Evolutionary conservation across 2,113 vertebrate species (phyloP), one percentile per base, ranked within the genome.

Genomic region (Marmota monax): DNA sequence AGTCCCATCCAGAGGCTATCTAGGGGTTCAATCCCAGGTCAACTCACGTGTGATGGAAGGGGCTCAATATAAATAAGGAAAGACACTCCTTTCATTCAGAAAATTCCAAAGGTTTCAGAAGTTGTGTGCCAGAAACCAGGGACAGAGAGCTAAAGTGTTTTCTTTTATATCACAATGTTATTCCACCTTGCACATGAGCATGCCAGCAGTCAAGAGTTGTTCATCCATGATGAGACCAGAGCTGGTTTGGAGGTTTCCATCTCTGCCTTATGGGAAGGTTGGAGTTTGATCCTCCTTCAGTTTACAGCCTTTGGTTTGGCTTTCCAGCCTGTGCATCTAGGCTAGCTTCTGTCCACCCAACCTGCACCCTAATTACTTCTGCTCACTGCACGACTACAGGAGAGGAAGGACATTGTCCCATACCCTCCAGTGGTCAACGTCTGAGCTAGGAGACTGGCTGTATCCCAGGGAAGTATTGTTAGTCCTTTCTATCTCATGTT

Each of bases 401-500:
- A 56, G 7, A 61, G 6, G 3, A 8, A 53, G 4, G 45, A 7
- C 32, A 27, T 2, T 70, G 0, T 32, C 27, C n/a, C 20, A 85
- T n/a, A 1, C 32, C 16, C 72, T 32, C 4, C 0, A 1, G 11
- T 37, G 34, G 34, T 5, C 18, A 42, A 3, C 39, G 63, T 61
- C 37, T 51, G 48, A 67, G 42, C 74, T 27, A 14, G 63, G 32
- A 80, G 17, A 22, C 63, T 12, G 13, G 45, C 14, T 8, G 7
- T 27, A 5, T 14, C 45, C 27, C 13, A 0, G 0, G 53, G 25
- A 22, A 22, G 2, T 48, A n/a, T 63, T 25, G 4, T 32, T 48
- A 29, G 53, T 78, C 42, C 48, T 95, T 93, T 69, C 92, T 53
- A 48, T 53, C 82, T 91, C 39, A 37, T 91, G 97, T 88, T 78